Base-by-base conservation (phyloP, 2,888 invertebrate species). In the Stenolophus ochropezus region DNA sequence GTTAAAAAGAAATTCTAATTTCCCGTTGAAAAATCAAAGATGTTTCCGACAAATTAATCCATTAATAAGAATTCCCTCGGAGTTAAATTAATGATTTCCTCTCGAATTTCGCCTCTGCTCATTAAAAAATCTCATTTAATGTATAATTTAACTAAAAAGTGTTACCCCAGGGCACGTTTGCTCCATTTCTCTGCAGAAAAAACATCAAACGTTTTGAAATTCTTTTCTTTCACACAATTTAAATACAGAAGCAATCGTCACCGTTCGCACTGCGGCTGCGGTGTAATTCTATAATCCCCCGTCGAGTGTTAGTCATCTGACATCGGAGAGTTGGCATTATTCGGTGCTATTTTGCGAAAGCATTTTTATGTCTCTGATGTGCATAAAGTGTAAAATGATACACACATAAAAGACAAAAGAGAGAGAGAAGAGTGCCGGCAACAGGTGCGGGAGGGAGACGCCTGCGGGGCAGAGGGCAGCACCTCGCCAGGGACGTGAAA, bases 351-450 rank as follows among this genome's bases (percentile, higher is more conserved):
- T 73, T 73, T 49, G 21, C 73, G 47, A 73, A 73, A 73, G 51
- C 51, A 73, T 73, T 73, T 73, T 73, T 73, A 73, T 73, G 73
- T 73, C 73, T 73, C 73, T 51, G 51, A 73, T 73, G 73, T 73
- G 73, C 73, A 73, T 73, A 73, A 73, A 73, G 73, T 73, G 73
- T 73, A 73, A 73, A 73, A 73, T 73, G 73, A 73, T 73, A 73
- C 73, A 73, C 73, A 73, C 73, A 73, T 73, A 73, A 73, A 73
- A 73, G 73, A 73, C 73, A 73, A 73, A 73, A 73, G 21, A 49
- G 73, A 73, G 49, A 49, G 20, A 73, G 73, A 47, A 71, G 49
- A 20, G 21, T 23, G 23, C 0, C 25, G n/a, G 73, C 73, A 73
- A 73, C 73, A 73, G 69, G 69, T 69, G 23, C 5, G n/a, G n/a